phyloP scores from a whole-genome alignment of 2,888 invertebrate genomes.

The Spodoptera exigua region DNA sequence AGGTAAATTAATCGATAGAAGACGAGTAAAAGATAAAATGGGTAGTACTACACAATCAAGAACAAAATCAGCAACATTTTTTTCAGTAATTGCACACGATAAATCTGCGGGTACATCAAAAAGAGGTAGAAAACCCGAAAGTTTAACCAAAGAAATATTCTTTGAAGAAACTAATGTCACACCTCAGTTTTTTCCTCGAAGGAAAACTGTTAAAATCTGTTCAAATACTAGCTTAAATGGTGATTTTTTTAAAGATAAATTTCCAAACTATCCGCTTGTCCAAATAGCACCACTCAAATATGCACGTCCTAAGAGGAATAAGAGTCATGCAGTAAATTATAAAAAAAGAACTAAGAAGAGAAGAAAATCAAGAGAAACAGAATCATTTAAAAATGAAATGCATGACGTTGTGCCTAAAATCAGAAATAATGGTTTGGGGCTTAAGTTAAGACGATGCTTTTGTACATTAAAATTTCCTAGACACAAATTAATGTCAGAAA shows the following conservation, averaged over 20 bases:
- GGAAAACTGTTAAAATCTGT: constrained; percentile 57
- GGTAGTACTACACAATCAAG: constrained; percentile 33
- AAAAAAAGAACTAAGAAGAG: constrained; percentile 15
- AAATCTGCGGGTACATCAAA: background rate
- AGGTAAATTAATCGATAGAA: constrained; percentile 60
- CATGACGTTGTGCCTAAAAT: constrained; percentile 24
- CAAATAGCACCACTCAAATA: constrained; percentile 19
- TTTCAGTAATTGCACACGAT: constrained; percentile 37
- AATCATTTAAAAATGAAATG: constrained; percentile 10
- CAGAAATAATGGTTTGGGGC: constrained; percentile 24
- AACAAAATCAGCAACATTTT: constrained; percentile 43
- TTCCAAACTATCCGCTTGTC: background rate
- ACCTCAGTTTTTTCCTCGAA: constrained; percentile 1
- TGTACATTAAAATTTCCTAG: constrained; percentile 64
- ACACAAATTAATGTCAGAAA: constrained; percentile 22
- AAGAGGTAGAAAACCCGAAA: constrained; percentile 9
- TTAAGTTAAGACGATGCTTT: constrained; percentile 54
- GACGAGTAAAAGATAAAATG: constrained; percentile 50
- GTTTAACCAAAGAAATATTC: constrained; percentile 8
- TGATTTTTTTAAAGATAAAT: constrained; percentile 64
- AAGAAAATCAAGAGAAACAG: constrained; percentile 15
- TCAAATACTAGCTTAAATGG: constrained; percentile 64
- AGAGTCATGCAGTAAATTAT: constrained; percentile 19
- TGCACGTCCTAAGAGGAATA: constrained; percentile 5
- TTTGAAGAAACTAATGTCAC: background rate